Evolutionary conservation across 2,888 invertebrate genomes (phyloP), one percentile per base, ranked within the genome.

Genomic region (Ectemnius cavifrons): DNA sequence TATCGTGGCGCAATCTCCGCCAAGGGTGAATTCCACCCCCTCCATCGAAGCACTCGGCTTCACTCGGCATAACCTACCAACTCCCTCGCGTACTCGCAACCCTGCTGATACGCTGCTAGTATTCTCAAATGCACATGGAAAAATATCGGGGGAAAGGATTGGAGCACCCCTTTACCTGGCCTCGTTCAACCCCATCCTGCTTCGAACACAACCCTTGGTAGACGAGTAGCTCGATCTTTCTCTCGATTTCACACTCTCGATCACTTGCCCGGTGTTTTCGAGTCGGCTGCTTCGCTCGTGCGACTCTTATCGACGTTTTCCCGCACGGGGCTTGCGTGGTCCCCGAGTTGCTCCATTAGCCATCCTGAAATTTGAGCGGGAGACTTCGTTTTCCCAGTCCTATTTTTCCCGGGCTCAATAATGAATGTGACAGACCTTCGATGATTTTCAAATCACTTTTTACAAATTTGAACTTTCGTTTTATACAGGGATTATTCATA

Each of bases 241-340:
- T 11, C 67, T 67, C 61, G 68, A 67, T 77, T 47, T 28, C 52
- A 52, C 52, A 14, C 52, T 52, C 52, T 52, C 52, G 52, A 52
- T 52, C 52, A 52, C 52, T 60, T 18, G 13, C 14, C 52, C 67
- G 57, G 58, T 63, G 23, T 64, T 73, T 71, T 64, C 60, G 58
- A 67, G 60, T 47, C 23, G 58, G 37, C 46, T 57, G 37, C 60
- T 56, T 14, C 20, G 18, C 45, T 37, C 57, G 83, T 84, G 81
- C 83, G 77, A 69, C 85, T 84, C 84, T 88, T 89, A 90, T 90
- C 87, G 89, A 89, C 89, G 87, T 90, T 89, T 87, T 87, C 85
- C 80, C 52, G 14, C n/a, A 65, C 72, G 71, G 87, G 84, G 87
- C 67, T 82, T 89, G 89, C 89, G 89, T 88, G 79, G 68, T 87